These are phyloP conservation scores for Ischnura elegans DNA, from an alignment of 2,888 invertebrate species.

Conservation along the genomic window DNA sequence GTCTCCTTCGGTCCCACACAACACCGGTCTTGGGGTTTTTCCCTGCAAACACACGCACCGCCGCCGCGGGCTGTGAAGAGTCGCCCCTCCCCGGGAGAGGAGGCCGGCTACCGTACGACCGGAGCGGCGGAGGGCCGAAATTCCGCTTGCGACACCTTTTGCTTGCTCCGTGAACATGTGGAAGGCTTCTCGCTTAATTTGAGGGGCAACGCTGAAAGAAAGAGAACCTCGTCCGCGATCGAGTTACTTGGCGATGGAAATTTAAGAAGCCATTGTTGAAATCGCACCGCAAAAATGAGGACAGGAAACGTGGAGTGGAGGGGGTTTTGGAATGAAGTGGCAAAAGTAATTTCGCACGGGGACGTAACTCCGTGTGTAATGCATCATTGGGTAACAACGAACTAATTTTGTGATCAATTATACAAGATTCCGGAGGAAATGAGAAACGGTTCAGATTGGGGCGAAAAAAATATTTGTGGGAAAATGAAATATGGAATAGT, in stretches of 20 bases:
- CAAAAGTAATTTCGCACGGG: not conserved
- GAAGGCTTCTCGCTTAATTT: slow-evolving; percentile 11
- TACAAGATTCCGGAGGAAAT: too few species aligned
- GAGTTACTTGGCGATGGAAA: not conserved
- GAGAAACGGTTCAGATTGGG: too few species aligned
- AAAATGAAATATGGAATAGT: not conserved
- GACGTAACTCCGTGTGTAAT: not conserved
- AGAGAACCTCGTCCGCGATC: not conserved
- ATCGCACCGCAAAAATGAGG: not conserved
- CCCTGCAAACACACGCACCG: too few species aligned
- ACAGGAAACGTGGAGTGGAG: not conserved
- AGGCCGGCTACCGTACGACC: too few species aligned
- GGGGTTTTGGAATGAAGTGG: not conserved
- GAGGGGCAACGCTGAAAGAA: not conserved
- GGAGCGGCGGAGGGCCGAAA: not conserved
- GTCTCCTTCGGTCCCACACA: not conserved
- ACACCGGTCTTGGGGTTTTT: not conserved
- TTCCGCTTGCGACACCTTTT: not conserved
- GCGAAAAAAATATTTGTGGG: too few species aligned
- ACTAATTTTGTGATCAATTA: not conserved
- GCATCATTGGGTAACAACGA: not conserved
- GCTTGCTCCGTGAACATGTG: not conserved
- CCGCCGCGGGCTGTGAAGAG: too few species aligned
- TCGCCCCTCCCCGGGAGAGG: too few species aligned
- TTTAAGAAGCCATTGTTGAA: not conserved